Evolutionary conservation across 1,140 invertebrate species (phyloP), one percentile per base, ranked within the genome.

Genomic region (Hylyphantes graminicola): DNA sequence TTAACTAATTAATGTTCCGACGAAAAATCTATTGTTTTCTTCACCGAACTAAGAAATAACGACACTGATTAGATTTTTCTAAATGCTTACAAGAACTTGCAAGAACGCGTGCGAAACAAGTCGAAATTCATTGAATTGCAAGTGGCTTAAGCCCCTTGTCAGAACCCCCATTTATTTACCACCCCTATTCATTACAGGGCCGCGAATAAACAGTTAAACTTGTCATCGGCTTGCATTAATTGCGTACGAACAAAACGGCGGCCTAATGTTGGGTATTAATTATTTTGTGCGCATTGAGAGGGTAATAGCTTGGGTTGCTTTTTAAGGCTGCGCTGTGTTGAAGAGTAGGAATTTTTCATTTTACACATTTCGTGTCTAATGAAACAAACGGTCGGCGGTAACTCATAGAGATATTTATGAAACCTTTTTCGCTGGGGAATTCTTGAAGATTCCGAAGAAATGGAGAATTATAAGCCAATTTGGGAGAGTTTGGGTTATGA

Each of bases 131-230:
- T 35, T 35, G 35, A 35, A 35, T 35, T 35, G 67, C n/a, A 70
- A 70, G 53, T 70, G 15, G 67, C 67, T 53, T 65, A 57, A 74
- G 72, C 57, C 9, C 50, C 35, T 17, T 76, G 74, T 76, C 73
- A 76, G 73, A 63, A 61, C 61, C 15, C 15, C 55, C 57, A 63
- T 76, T 76, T 59, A 63, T 76, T 76, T 76, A 63, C 55, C 48
- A 59, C 21, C 9, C 21, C 74, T 76, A 76, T 76, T 63, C 74
- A 76, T 76, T 76, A 64, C 48, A 50, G 13, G 50, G 35, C 74
- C 61, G 59, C 21, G 21, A 63, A 76, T 55, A 76, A 76, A 76
- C 59, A 76, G 59, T 76, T 76, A 76, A 76, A 76, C 59, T 76
- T 76, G 74, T 76, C 74, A 63, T 76, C 57, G 48, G 35, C 57